A percentile compares a stretch with the other conserved stretches of the same genome.
Conservation (phyloP, 2,888 invertebrate species). For the Cheilosia soror region DNA sequence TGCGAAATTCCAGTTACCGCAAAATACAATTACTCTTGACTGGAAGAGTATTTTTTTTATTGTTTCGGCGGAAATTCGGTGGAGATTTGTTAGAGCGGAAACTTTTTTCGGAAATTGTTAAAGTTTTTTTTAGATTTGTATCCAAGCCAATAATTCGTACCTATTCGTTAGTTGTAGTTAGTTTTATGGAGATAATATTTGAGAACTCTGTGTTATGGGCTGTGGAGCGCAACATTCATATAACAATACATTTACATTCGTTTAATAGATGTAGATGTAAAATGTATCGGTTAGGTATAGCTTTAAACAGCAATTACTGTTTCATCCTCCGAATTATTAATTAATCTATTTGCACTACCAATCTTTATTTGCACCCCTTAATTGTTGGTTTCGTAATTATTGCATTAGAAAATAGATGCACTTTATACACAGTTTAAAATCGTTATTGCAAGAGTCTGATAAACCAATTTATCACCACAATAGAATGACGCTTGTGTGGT, state of each 20-base stretch:
- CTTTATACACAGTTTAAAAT: too few species aligned
- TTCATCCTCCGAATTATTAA: neutral
- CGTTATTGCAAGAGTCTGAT: too few species aligned
- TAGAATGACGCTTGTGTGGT: too few species aligned
- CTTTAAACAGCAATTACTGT: neutral
- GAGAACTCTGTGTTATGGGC: neutral
- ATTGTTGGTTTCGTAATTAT: too few species aligned
- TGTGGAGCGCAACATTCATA: neutral
- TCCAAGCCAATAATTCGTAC: neutral
- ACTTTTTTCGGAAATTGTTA: constrained; percentile 16
- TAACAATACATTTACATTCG: neutral
- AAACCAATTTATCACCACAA: too few species aligned
- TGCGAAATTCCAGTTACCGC: constrained; percentile 42
- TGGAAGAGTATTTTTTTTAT: neutral
- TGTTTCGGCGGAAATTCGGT: constrained; percentile 2
- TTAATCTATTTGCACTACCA: too few species aligned
- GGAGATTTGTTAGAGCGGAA: constrained; percentile 12
- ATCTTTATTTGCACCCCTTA: too few species aligned
- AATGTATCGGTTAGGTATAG: neutral
- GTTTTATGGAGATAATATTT: neutral
- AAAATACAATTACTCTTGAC: constrained; percentile 32
- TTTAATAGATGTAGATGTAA: neutral
- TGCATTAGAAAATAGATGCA: too few species aligned
- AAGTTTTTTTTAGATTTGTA: neutral
- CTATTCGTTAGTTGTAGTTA: neutral